These are phyloP conservation scores for Microplitis demolitor DNA, from an alignment of 1,140 invertebrate genomes.

Conservation along the genomic window DNA sequence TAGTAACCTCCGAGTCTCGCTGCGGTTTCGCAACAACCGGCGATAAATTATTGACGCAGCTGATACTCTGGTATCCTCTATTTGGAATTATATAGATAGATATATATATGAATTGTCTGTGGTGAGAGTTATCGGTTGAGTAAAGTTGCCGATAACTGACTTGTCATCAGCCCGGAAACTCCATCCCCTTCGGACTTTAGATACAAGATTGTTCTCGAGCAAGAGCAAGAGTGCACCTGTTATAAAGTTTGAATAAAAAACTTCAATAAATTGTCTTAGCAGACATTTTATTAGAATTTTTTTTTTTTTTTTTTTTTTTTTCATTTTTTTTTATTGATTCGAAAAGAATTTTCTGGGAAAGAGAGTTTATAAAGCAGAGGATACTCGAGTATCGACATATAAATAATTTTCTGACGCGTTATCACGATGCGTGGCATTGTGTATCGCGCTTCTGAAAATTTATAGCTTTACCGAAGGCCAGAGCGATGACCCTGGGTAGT, in stretches of 20 bases:
- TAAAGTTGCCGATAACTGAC: neutral
- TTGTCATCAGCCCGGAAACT: neutral
- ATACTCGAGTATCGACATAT: neutral
- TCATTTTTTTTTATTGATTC: neutral
- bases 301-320: too few species aligned
- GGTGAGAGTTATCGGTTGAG: neutral
- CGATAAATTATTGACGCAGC: slow-evolving; percentile 22
- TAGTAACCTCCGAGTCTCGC: neutral
- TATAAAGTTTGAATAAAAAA: too few species aligned
- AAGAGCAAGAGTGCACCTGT: too few species aligned
- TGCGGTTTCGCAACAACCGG: neutral
- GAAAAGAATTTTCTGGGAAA: too few species aligned
- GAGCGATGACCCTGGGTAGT: slow-evolving; percentile 18
- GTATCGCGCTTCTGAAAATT: slow-evolving; percentile 35
- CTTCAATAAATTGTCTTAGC: neutral
- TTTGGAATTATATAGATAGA: neutral
- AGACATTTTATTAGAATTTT: too few species aligned
- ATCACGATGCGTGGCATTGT: slow-evolving; percentile 35
- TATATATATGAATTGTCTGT: neutral
- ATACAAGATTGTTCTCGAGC: neutral
- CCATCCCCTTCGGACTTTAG: neutral
- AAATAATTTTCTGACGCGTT: slow-evolving; percentile 32
- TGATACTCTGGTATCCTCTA: neutral
- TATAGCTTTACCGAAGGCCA: slow-evolving; percentile 40
- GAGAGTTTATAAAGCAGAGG: neutral